Percentiles rank a stretch among this genome's conserved stretches.
These are phyloP conservation scores for Sesamia inferens DNA, from an alignment of 2,888 invertebrate species.

Conservation along the genomic window DNA sequence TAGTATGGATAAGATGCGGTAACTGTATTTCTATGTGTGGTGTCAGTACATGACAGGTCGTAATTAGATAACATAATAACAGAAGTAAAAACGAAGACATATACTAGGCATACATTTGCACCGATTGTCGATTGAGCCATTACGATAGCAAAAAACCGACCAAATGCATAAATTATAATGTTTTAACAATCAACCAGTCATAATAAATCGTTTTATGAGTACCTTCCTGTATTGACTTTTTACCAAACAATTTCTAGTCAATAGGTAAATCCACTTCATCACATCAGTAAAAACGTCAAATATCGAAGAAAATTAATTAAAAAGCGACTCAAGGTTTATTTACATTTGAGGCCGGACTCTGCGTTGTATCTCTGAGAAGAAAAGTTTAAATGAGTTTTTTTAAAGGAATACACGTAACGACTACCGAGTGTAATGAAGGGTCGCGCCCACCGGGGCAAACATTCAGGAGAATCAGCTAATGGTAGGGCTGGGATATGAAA, in stretches of 20 bases:
- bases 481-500: slow-evolving; percentile 9
- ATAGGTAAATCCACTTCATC: not conserved
- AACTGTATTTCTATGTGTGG: not conserved
- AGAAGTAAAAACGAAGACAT: not conserved
- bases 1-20: not conserved
- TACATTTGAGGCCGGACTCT: slow-evolving; percentile 64
- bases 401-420: slow-evolving; percentile 62
- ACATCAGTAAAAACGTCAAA: not conserved
- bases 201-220: not conserved
- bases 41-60: not conserved
- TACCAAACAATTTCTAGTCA: not conserved
- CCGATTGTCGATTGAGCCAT: not conserved
- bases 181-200: slow-evolving; percentile 5
- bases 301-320: slow-evolving; percentile 68
- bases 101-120: not conserved
- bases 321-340: slow-evolving; percentile 73
- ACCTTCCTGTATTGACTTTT: not conserved
- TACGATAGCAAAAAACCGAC: not conserved
- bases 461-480: slow-evolving; percentile 28
- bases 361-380: slow-evolving; percentile 63
- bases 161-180: not conserved
- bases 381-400: slow-evolving; percentile 79
- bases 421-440: slow-evolving; percentile 60
- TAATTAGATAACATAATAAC: not conserved
- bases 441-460: slow-evolving; percentile 29